Base-by-base conservation (phyloP, 2,113 vertebrate species). In the Telmatochromis sp. region DNA sequence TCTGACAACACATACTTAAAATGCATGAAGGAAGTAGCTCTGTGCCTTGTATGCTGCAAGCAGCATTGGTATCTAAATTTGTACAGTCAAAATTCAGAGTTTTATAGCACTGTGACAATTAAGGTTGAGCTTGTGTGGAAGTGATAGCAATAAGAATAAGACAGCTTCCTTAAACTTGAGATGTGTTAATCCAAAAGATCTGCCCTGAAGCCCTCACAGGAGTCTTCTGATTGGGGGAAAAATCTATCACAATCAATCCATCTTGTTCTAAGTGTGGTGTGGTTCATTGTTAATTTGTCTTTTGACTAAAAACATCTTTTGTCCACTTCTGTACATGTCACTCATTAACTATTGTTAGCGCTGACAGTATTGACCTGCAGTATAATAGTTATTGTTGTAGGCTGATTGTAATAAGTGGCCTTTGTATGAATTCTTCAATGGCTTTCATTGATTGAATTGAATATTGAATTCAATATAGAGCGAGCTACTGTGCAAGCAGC, bases 41-140 rank as follows among this genome's bases (percentile, higher is more conserved):
- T 45, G 37, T 31, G 49, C 15, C 13, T 53, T 3, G 3, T n/a
- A 13, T 5, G 23, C 73, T 21, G 58, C 89, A 19, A 42, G 86
- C 80, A 85, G 80, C 13, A 83, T 84, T 80, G 57, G 21, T 57
- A 87, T 87, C 87, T 89, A 91, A 89, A 92, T 90, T 82, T 93
- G 91, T 79, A 85, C 78, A 17, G 82, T 81, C 35, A 35, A 89
- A 88, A 84, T 49, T 80, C 10, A 45, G 33, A 86, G 49, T 83
- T 33, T 82, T n/a, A 2, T 26, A 82, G 78, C 60, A 13, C n/a
- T 54, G 42, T 49, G 83, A 90, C 85, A 89, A 93, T 93, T 90
- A 92, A 90, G 81, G 63, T 58, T 4, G 45, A 51, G 65, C 81
- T 81, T 75, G 70, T 49, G 51, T 83, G 78, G 70, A 82, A 21